phyloP scores from a whole-genome alignment of 2,797 vertebrate species.

The Rhadinocentrus ornatus region DNA sequence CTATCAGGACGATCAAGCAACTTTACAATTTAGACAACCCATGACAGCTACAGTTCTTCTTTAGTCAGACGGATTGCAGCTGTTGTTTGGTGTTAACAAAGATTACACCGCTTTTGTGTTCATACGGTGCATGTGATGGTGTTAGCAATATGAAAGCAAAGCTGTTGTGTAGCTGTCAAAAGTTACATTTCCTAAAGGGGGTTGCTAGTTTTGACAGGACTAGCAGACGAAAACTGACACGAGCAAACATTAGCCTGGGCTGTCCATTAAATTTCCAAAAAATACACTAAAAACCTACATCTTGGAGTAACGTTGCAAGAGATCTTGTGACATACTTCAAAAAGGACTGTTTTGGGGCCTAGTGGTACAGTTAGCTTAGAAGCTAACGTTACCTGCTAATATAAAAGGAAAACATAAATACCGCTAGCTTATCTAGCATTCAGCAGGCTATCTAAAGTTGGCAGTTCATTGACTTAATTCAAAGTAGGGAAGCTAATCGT shows the following conservation, averaged over 20 bases:
- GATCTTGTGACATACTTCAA: constrained; percentile 10
- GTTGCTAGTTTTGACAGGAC: constrained; percentile 34
- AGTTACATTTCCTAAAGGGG: constrained; percentile 28
- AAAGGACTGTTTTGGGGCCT: constrained; percentile 64
- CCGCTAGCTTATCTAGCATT: constrained; percentile 40
- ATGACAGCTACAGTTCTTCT: neutral
- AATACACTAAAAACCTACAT: neutral
- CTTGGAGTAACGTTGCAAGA: neutral
- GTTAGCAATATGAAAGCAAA: constrained; percentile 23
- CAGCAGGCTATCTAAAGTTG: constrained; percentile 26
- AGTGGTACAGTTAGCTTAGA: constrained; percentile 50
- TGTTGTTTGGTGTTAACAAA: neutral
- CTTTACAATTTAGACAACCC: constrained; percentile 4
- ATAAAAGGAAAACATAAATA: constrained; percentile 51
- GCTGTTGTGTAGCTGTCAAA: constrained; percentile 20
- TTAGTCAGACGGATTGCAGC: neutral
- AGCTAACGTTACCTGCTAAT: constrained; percentile 57
- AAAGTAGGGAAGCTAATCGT: neutral
- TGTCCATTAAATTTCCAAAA: neutral
- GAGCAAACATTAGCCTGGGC: neutral
- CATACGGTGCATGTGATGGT: constrained; percentile 9
- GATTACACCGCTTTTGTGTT: neutral
- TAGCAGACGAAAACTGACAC: constrained; percentile 25
- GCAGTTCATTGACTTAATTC: constrained; percentile 26
- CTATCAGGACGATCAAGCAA: constrained; percentile 42